These are phyloP conservation scores for Python bivittatus DNA, from an alignment of 2,113 vertebrate genomes.

Conservation along the genomic window DNA sequence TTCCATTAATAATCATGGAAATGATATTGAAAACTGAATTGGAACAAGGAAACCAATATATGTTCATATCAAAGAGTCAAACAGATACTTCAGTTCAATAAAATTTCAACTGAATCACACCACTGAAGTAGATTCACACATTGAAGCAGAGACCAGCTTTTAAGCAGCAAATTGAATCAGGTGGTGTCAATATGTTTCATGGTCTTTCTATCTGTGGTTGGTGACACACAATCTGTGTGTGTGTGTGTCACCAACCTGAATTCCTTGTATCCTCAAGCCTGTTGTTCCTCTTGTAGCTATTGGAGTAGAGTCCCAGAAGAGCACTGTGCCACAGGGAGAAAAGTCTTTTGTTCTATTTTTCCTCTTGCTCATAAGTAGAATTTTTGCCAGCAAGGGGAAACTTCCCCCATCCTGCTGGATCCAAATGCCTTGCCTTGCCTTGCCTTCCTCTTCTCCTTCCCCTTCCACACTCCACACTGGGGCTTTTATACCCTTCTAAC, in stretches of 20 bases:
- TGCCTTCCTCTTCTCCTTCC: too few relatives aligned
- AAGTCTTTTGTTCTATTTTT: background rate
- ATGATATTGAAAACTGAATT: background rate
- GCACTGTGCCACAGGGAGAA: background rate
- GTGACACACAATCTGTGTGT: too few relatives aligned
- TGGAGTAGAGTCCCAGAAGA: background rate
- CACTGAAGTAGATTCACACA: background rate
- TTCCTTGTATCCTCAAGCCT: background rate
- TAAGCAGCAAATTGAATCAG: background rate
- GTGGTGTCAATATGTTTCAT: background rate
- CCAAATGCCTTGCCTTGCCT: background rate
- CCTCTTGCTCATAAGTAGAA: background rate
- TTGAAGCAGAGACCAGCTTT: background rate
- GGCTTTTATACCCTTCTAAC: background rate
- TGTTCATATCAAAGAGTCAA: background rate
- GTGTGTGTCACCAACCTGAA: background rate
- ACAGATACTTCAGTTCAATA: background rate
- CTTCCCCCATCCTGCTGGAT: background rate
- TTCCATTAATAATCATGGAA: background rate
- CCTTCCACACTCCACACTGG: background rate
- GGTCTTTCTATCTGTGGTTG: too few relatives aligned
- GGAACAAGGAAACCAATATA: background rate
- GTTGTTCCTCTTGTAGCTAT: background rate
- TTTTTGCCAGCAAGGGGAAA: background rate
- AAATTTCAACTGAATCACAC: background rate